Evolutionary conservation across 2,113 vertebrate genomes (phyloP).

Genomic region (Parus major): DNA sequence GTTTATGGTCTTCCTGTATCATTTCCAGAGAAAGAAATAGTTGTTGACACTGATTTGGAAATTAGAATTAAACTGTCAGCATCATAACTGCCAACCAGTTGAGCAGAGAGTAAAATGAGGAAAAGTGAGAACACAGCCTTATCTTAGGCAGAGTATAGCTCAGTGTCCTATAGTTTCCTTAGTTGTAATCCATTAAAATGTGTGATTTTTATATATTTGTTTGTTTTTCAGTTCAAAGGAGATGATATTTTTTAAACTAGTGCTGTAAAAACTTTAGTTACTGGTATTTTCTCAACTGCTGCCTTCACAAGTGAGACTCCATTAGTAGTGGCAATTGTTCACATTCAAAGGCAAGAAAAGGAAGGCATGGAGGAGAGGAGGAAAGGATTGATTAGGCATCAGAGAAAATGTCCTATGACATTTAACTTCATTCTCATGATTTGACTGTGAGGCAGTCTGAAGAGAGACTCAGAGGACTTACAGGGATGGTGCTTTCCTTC

Average conservation of each 20-base stretch:
- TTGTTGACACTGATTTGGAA: conserved; percentile 52
- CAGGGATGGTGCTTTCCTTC: not conserved
- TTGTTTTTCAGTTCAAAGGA: not conserved
- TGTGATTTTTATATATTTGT: not conserved
- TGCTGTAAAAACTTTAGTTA: not conserved
- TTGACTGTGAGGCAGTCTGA: not conserved
- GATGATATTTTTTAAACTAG: not conserved
- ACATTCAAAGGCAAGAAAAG: not conserved
- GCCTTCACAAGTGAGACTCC: not conserved
- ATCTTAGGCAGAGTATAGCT: not conserved
- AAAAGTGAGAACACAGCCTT: conserved; percentile 46
- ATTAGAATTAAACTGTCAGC: conserved; percentile 59
- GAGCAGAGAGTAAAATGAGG: conserved; percentile 42
- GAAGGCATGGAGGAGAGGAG: not conserved
- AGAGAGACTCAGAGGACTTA: not conserved
- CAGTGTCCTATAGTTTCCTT: not conserved
- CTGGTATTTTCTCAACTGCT: not conserved
- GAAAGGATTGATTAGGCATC: not conserved
- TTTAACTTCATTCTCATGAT: not conserved
- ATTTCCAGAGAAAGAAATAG: conserved; percentile 60
- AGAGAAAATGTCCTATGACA: not conserved
- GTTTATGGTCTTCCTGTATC: not conserved
- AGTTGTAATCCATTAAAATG: not conserved
- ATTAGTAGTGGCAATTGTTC: not conserved
- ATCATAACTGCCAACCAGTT: conserved; percentile 38